These are phyloP conservation scores for Acanthurus lineatus DNA, from an alignment of 2,797 vertebrate genomes.

Conservation along the genomic window DNA sequence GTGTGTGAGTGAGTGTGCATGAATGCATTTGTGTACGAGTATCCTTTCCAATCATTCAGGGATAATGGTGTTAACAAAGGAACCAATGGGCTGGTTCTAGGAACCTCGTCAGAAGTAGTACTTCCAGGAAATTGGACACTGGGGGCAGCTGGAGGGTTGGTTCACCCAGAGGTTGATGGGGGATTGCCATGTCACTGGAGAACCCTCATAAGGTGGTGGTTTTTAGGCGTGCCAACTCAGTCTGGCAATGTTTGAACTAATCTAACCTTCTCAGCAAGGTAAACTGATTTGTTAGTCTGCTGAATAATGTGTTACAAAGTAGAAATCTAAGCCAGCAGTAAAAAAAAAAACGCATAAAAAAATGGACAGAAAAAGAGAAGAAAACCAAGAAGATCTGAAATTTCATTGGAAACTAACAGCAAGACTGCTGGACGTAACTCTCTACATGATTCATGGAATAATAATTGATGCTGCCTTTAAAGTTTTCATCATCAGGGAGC, in stretches of 20 bases:
- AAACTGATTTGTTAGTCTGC: conserved; percentile 30
- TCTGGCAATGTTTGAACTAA: conserved; percentile 13
- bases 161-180: conserved; percentile 72
- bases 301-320: conserved; percentile 4
- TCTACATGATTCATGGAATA: neutral
- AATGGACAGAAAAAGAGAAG: neutral
- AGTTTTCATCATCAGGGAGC: neutral
- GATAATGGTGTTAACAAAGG: conserved; percentile 79
- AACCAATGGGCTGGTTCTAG: conserved; percentile 76
- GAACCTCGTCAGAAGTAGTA: conserved; percentile 74
- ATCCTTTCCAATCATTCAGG: conserved; percentile 74
- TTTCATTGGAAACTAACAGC: neutral
- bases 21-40: conserved; percentile 51
- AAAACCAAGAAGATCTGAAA: neutral
- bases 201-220: conserved; percentile 42
- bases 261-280: conserved; percentile 31
- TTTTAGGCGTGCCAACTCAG: conserved; percentile 21
- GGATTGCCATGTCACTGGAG: conserved; percentile 40
- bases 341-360: neutral
- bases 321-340: neutral
- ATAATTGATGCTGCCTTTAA: neutral
- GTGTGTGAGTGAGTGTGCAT: conserved; percentile 19
- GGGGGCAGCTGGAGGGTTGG: conserved; percentile 60
- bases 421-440: neutral
- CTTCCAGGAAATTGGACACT: conserved; percentile 80